A percentile compares a stretch with the other conserved stretches of the same genome.
phyloP scores from a whole-genome alignment of 2,888 invertebrate genomes.

The Pherbina coryleti region DNA sequence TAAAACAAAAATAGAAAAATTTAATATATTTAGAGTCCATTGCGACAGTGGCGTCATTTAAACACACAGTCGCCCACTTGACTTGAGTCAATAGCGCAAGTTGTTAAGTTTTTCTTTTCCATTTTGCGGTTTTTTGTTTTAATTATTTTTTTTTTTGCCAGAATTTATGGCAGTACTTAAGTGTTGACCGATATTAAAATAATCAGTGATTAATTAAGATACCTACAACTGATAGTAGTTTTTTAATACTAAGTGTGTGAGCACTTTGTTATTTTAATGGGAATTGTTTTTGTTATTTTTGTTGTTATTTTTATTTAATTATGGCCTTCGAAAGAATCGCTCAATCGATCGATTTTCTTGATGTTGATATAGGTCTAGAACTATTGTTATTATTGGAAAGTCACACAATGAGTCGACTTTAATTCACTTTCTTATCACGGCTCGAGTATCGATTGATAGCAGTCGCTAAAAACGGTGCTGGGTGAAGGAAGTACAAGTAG shows the following conservation, averaged over 20 bases:
- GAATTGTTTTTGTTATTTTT: neutral
- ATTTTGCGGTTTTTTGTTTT: neutral
- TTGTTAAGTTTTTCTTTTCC: neutral
- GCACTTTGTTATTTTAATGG: neutral
- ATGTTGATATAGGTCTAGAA: constrained; percentile 36
- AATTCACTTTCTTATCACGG: neutral
- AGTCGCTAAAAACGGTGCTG: too few species aligned
- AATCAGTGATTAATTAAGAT: constrained; percentile 42
- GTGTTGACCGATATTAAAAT: constrained; percentile 42
- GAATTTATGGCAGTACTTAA: constrained; percentile 20
- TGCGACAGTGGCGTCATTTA: neutral
- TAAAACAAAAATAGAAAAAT: neutral
- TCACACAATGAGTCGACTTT: neutral
- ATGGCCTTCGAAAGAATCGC: neutral
- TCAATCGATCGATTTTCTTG: neutral
- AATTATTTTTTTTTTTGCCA: neutral
- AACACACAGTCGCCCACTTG: constrained; percentile 3
- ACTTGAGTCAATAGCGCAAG: neutral
- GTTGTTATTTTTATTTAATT: neutral
- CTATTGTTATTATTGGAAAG: neutral
- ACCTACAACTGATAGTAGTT: constrained; percentile 4
- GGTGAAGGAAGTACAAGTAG: too few species aligned
- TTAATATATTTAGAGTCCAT: neutral
- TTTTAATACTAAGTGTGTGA: neutral
- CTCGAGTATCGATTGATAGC: too few species aligned